Evolutionary conservation across 2,797 vertebrate genomes (phyloP).

Genomic region (Gambelia wislizenii): DNA sequence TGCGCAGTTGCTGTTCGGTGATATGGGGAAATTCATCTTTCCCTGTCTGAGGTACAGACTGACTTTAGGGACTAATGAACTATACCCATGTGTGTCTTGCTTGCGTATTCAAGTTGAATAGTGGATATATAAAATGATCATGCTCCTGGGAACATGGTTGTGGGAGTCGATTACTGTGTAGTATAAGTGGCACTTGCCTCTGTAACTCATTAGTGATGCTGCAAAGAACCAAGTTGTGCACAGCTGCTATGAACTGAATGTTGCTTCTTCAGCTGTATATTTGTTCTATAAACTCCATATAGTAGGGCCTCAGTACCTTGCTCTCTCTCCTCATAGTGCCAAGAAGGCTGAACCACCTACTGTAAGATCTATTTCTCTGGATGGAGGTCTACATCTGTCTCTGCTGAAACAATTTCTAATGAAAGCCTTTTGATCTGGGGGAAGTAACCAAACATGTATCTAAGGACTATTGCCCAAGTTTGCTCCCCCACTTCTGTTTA

Average conservation of each 20-base stretch:
- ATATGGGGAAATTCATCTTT: not conserved
- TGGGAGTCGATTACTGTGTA: not conserved
- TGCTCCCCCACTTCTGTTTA: not conserved
- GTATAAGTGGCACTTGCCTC: not conserved
- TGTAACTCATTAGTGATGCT: not conserved
- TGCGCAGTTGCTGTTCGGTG: not conserved
- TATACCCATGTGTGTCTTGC: not conserved
- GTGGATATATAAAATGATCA: not conserved
- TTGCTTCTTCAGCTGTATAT: not conserved
- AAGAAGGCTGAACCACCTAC: not conserved
- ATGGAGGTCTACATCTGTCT: not conserved
- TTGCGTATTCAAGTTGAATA: not conserved
- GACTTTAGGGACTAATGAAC: not conserved
- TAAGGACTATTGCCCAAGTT: not conserved
- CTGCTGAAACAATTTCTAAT: not conserved
- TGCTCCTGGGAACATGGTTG: not conserved
- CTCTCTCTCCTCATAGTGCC: not conserved
- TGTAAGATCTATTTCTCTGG: too few species aligned
- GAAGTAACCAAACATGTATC: not conserved
- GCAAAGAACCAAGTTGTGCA: not conserved
- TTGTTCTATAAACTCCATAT: not conserved
- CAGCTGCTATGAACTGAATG: not conserved
- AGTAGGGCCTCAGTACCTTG: not conserved
- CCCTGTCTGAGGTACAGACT: not conserved
- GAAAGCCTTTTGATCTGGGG: not conserved